phyloP scores from a whole-genome alignment of 2,113 vertebrate species.

The Chiloscyllium plagiosum region DNA sequence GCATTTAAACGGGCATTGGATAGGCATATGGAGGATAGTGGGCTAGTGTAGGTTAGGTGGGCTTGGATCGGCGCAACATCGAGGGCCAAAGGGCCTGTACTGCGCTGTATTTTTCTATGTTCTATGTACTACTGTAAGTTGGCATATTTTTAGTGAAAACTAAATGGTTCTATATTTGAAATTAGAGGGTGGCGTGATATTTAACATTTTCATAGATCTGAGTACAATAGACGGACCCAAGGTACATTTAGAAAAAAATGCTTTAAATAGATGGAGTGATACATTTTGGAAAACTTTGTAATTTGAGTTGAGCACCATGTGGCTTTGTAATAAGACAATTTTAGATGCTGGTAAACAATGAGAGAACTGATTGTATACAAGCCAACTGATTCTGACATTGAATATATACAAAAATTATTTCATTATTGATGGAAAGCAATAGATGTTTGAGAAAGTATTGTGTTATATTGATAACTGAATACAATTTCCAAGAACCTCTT shows the following conservation, averaged over 20 bases:
- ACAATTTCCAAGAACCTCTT: too few relatives aligned
- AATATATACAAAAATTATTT: neutral
- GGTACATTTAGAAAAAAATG: neutral
- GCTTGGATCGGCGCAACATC: too few relatives aligned
- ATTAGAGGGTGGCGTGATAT: neutral
- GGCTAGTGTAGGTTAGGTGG: too few relatives aligned
- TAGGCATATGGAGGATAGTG: too few relatives aligned
- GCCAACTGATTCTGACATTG: neutral
- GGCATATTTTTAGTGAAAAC: neutral
- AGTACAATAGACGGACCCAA: neutral
- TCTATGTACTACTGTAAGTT: neutral
- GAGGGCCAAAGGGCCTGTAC: too few relatives aligned
- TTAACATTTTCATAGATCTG: neutral
- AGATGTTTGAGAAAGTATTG: neutral
- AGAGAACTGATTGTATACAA: too few relatives aligned
- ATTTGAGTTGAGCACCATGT: too few relatives aligned
- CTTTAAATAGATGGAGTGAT: neutral
- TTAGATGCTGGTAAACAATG: too few relatives aligned
- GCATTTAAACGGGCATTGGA: too few relatives aligned
- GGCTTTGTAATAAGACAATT: too few relatives aligned
- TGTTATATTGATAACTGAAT: neutral
- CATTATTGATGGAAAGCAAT: neutral
- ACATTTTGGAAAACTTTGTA: too few relatives aligned
- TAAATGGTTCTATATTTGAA: neutral
- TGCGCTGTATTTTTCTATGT: too few relatives aligned